Base-by-base conservation (phyloP, 2,797 vertebrate species). In the Chaetophractus vellerosus region DNA sequence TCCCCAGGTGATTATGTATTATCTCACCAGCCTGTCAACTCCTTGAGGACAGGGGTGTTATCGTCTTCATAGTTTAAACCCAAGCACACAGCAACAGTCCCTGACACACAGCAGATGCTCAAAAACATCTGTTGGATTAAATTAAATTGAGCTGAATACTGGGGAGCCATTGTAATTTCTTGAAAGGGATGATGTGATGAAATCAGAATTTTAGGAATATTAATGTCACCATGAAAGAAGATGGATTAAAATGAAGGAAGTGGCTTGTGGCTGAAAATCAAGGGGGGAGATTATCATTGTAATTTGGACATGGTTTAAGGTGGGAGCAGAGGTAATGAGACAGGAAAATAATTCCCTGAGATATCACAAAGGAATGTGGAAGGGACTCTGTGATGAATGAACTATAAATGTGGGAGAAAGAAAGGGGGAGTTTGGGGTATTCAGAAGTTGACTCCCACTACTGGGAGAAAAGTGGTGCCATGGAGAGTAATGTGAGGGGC, bases 131-230 rank as follows among this genome's bases (percentile, higher is more conserved):
- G 18, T 21, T 69, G 76, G 28, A 79, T 74, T 63, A 84, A 88
- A 83, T 93, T 19, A 76, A 86, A 72, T 38, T 72, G 94, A 90
- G 82, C 33, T 14, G 81, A 85, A 90, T 57, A 24, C 76, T 16
- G 45, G 66, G 81, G 19, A 68, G 68, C 52, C 78, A 50, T 7
- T 81, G 81, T 75, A 68, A 96, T 80, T 84, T 52, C 88, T 78
- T 82, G 68, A 75, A 63, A 88, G 83, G 84, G 88, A 50, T 61
- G 83, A 96, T 88, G 95, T 76, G 84, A 78, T 41, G 24, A 94
- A 91, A 88, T 96, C 94, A 94, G 94, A 93, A 94, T 92, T 88
- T 93, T 41, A 83, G 95, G 23, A 94, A 94, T 96, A 97, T 92
- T 95, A 92, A 97, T 95, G 88, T 97, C 95, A 96, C 88, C 92